These are phyloP conservation scores for Cephalopachus bancanus DNA, from an alignment of 2,797 vertebrate genomes.

Conservation along the genomic window DNA sequence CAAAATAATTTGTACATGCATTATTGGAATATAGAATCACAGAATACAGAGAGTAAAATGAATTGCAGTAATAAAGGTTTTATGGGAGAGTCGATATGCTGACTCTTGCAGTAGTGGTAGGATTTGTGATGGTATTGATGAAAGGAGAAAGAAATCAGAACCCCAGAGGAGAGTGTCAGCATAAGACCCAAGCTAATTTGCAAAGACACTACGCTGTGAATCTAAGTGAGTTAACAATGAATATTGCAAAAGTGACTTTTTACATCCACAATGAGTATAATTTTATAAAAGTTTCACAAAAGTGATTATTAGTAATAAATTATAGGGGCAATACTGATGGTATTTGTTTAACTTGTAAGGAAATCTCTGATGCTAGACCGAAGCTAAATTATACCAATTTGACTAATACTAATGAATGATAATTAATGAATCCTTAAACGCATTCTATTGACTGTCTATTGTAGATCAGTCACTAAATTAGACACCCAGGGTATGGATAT, in stretches of 20 bases:
- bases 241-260: background rate
- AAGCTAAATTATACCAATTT: slow-evolving; percentile 46
- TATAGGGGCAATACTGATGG: background rate
- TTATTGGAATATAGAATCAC: background rate
- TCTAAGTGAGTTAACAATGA: background rate
- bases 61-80: background rate
- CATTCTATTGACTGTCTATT: background rate
- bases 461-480: background rate
- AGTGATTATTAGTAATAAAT: slow-evolving; percentile 47
- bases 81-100: background rate
- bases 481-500: background rate
- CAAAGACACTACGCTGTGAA: background rate
- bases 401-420: slow-evolving; percentile 25
- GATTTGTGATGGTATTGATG: background rate
- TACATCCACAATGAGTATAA: background rate
- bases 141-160: background rate
- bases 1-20: background rate
- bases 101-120: background rate
- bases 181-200: background rate
- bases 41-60: background rate
- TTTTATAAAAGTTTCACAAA: background rate
- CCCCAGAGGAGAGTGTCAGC: background rate
- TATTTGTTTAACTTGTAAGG: slow-evolving; percentile 28
- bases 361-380: slow-evolving; percentile 7
- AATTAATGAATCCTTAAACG: slow-evolving; percentile 35